phyloP scores from a whole-genome alignment of 1,140 invertebrate genomes.

The Drosophila triauraria region DNA sequence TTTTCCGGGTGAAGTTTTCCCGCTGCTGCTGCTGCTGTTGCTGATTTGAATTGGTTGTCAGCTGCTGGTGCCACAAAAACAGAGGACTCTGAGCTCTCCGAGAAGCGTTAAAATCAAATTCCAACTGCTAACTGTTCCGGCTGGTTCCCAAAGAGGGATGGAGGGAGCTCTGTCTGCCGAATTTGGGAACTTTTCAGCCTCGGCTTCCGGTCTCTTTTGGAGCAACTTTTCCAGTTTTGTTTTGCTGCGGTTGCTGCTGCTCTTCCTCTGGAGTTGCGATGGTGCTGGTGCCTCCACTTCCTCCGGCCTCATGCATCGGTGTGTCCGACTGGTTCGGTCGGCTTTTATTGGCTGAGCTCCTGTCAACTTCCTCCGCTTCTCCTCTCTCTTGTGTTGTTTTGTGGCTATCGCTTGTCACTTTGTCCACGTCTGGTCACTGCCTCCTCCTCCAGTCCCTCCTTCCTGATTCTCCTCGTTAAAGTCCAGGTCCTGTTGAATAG shows the following conservation, averaged over 20 bases:
- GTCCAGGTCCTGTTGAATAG: conserved; percentile 69
- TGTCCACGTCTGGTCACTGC: conserved; percentile 24
- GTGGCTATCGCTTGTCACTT: conserved; percentile 42
- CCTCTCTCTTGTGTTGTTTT: conserved; percentile 37
- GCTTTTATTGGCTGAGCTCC: conserved; percentile 70
- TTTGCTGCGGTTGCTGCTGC: conserved; percentile 61
- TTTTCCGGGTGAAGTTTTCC: conserved; percentile 32
- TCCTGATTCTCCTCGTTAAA: conserved; percentile 16
- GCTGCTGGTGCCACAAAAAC: conserved; percentile 33
- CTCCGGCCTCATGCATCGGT: conserved; percentile 47
- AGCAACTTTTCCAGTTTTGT: conserved; percentile 67
- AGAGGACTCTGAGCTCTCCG: conserved; percentile 14
- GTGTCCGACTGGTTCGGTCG: conserved; percentile 58
- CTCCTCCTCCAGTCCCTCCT: neutral
- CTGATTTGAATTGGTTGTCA: conserved; percentile 34
- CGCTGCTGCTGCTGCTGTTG: conserved; percentile 4
- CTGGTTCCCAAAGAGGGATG: conserved; percentile 13
- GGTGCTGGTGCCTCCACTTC: conserved; percentile 36
- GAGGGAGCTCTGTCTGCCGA: conserved; percentile 54
- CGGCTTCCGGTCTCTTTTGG: conserved; percentile 26
- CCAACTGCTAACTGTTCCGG: conserved; percentile 67
- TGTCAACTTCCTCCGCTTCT: conserved; percentile 21
- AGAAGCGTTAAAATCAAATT: conserved; percentile 77
- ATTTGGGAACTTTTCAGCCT: conserved; percentile 70
- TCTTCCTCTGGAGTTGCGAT: conserved; percentile 32